A percentile compares a stretch with the other conserved stretches of the same genome.
These are phyloP conservation scores for Tetragonula carbonaria DNA, from an alignment of 2,888 invertebrate species.

Conservation along the genomic window DNA sequence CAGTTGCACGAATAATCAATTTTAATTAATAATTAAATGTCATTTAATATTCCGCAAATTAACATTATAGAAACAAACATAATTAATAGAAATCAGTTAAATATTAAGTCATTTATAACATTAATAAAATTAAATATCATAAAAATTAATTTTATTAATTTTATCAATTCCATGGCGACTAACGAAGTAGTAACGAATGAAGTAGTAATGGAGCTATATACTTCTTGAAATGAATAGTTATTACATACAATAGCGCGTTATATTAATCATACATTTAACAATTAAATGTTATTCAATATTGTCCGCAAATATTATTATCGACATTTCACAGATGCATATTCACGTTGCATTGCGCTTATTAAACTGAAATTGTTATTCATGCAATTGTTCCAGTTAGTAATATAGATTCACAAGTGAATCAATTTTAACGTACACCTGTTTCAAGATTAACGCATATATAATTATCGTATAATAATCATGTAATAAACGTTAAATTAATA, in stretches of 20 bases:
- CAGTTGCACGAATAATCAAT: no score
- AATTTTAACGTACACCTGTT: background rate
- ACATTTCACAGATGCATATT: background rate
- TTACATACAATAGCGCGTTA: background rate
- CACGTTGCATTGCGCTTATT: background rate
- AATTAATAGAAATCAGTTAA: no score
- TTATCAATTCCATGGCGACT: background rate
- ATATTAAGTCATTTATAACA: no score
- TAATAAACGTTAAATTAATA: background rate
- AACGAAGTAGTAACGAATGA: background rate
- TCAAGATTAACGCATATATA: background rate
- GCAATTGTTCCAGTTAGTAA: background rate
- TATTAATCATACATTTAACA: background rate
- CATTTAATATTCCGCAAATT: no score
- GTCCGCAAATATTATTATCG: background rate
- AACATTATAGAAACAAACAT: no score
- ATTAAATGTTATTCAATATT: background rate
- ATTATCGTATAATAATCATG: background rate
- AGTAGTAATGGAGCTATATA: no score
- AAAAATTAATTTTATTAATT: no score
- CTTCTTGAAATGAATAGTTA: background rate
- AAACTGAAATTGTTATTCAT: background rate
- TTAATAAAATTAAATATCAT: no score
- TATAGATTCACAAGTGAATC: background rate
- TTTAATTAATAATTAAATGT: no score